Conservation (phyloP, 2,888 invertebrate genomes). For the Drosophila anomalipes region DNA sequence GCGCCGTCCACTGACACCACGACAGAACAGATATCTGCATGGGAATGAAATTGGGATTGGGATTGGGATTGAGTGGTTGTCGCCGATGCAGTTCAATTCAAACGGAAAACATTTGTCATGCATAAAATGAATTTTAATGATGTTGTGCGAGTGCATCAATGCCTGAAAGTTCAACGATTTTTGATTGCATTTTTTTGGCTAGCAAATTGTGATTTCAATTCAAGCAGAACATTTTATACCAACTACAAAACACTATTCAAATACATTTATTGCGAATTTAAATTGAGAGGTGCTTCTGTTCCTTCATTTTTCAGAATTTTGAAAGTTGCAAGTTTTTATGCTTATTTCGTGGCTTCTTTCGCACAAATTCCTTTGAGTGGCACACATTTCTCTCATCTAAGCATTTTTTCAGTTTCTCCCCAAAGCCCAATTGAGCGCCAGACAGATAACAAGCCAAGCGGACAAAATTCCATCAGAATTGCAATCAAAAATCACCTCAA, state of each 20-base stretch:
- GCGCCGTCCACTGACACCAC: constrained; percentile 75
- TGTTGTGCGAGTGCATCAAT: background rate
- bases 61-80: background rate
- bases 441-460: background rate
- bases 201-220: background rate
- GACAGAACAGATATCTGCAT: constrained; percentile 83
- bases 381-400: background rate
- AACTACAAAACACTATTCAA: background rate
- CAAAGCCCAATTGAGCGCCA: background rate
- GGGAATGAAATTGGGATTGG: background rate
- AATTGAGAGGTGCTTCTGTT: background rate
- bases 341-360: background rate
- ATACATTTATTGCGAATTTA: background rate
- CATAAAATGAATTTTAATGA: background rate
- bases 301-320: background rate
- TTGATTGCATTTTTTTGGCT: background rate
- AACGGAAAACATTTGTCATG: background rate
- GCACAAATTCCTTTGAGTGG: background rate
- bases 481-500: constrained; percentile 41
- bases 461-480: constrained; percentile 16
- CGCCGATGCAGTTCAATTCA: background rate
- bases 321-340: background rate
- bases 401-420: background rate
- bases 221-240: background rate
- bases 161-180: background rate